These are phyloP conservation scores for Drosophila siamana DNA, from an alignment of 2,888 invertebrate genomes.

Conservation along the genomic window DNA sequence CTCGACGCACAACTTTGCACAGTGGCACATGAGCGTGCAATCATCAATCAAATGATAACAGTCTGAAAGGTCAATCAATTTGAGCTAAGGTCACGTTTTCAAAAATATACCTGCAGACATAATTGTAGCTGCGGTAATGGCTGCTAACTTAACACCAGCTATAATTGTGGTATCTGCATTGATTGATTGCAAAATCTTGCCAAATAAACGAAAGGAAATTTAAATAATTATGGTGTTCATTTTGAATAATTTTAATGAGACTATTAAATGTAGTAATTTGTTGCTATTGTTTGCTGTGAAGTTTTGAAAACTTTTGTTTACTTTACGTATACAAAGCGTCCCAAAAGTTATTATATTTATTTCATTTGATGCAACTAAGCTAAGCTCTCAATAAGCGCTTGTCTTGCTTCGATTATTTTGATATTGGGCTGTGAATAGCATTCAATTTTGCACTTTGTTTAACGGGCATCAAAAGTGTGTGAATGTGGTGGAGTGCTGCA, in stretches of 20 bases:
- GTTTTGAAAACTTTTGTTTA: no score
- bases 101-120: not conserved
- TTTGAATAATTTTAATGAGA: not conserved
- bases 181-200: not conserved
- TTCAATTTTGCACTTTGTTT: constrained; percentile 5
- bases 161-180: not conserved
- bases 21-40: constrained; percentile 4
- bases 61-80: constrained; percentile 7
- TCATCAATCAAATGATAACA: constrained; percentile 17
- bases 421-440: not conserved
- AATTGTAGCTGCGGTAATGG: not conserved
- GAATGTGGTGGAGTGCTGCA: constrained; percentile 28
- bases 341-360: no score
- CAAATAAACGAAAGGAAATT: not conserved
- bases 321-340: no score
- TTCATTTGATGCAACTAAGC: no score
- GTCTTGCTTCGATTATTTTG: not conserved
- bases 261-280: not conserved
- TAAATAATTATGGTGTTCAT: not conserved
- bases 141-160: not conserved
- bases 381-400: no score
- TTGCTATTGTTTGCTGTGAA: not conserved
- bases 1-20: not conserved
- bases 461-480: constrained; percentile 18
- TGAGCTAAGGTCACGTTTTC: constrained; percentile 9